phyloP scores from a whole-genome alignment of 1,140 invertebrate species.

The Psix sp. region DNA sequence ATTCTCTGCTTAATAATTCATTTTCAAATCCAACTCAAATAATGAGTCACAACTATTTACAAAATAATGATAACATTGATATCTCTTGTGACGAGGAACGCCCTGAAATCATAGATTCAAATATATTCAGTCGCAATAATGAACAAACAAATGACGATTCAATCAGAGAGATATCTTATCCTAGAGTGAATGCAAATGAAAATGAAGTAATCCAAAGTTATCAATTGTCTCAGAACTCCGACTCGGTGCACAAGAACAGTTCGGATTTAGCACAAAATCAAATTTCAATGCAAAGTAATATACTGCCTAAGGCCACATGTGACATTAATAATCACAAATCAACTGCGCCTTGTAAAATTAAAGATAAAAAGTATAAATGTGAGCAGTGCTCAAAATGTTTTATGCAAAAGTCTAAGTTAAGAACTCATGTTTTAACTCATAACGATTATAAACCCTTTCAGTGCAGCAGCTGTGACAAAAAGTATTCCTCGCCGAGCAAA shows the following conservation, averaged over 20 bases:
- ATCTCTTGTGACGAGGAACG: conserved; percentile 68
- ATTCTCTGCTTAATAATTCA: conserved; percentile 69
- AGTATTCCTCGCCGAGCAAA: conserved; percentile 72
- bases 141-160: conserved; percentile 56
- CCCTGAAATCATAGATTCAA: conserved; percentile 67
- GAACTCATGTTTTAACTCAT: conserved; percentile 69
- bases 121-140: conserved; percentile 59
- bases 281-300: too few species aligned
- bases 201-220: conserved; percentile 58
- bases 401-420: conserved; percentile 72
- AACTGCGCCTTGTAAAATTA: too few species aligned
- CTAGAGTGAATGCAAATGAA: conserved; percentile 42
- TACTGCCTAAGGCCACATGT: too few species aligned
- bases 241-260: too few species aligned
- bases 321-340: too few species aligned
- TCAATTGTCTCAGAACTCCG: conserved; percentile 54
- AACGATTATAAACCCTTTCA: conserved; percentile 69
- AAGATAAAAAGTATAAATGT: conserved; percentile 69
- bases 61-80: conserved; percentile 65
- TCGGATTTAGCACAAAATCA: too few species aligned
- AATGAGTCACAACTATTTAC: conserved; percentile 67
- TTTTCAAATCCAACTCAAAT: conserved; percentile 68
- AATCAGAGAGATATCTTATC: conserved; percentile 63
- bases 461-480: conserved; percentile 69
- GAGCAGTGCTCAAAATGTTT: conserved; percentile 73